Percentiles rank a stretch among this genome's conserved stretches.
Evolutionary conservation across 1,140 invertebrate species (phyloP).

Genomic region (Ceratoteleas bidentatus): DNA sequence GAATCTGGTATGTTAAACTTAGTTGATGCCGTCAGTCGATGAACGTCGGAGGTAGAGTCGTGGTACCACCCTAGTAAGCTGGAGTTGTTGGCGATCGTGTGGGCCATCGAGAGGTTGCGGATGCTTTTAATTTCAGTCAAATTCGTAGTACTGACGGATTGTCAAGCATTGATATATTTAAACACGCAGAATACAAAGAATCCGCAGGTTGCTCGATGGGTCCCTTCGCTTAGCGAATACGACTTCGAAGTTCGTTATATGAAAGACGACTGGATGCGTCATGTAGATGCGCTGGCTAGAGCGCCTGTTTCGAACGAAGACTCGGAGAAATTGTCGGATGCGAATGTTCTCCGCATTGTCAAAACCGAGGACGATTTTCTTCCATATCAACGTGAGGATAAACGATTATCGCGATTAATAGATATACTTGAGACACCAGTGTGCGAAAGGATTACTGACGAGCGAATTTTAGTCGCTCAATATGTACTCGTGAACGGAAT

Average conservation of each 20-base stretch:
- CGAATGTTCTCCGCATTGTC: too few species aligned
- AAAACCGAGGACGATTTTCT: slow-evolving; percentile 20
- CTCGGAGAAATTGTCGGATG: too few species aligned
- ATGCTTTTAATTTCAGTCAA: too few species aligned
- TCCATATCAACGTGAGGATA: slow-evolving; percentile 13
- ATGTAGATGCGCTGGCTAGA: too few species aligned
- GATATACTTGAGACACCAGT: slow-evolving; percentile 1
- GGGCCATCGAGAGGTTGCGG: slow-evolving; percentile 1
- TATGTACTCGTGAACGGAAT: slow-evolving; percentile 2
- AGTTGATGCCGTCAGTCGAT: not conserved
- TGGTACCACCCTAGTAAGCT: not conserved
- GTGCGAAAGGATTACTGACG: not conserved
- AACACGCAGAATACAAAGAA: too few species aligned
- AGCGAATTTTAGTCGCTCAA: not conserved
- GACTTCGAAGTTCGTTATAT: too few species aligned
- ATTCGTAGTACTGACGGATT: too few species aligned
- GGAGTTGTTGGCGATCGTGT: slow-evolving; percentile 1
- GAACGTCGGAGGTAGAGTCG: not conserved
- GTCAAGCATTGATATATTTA: too few species aligned
- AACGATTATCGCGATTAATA: not conserved
- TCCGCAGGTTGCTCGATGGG: too few species aligned
- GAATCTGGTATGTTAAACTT: not conserved
- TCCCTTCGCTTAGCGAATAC: too few species aligned
- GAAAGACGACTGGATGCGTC: too few species aligned
- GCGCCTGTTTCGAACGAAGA: too few species aligned